phyloP scores from a whole-genome alignment of 2,797 vertebrate species.

The Rhinophrynus dorsalis region DNA sequence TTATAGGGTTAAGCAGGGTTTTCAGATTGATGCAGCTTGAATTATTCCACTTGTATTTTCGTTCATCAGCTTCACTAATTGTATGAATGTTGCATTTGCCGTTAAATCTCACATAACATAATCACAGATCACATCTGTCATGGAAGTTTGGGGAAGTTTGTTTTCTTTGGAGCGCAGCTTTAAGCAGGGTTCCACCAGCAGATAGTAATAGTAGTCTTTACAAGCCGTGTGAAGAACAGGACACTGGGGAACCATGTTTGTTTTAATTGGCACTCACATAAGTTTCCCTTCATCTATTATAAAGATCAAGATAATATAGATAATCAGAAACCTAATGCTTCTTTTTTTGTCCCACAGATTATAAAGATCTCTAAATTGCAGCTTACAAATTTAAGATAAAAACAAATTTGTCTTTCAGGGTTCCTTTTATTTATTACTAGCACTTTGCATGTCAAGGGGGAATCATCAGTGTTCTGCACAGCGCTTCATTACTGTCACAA shows the following conservation, averaged over 20 bases:
- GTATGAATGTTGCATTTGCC: conserved; percentile 59
- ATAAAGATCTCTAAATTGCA: no score
- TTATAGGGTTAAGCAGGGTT: no score
- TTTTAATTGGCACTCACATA: conserved; percentile 77
- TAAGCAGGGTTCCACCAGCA: conserved; percentile 77
- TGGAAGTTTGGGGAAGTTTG: conserved; percentile 82
- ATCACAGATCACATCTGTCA: conserved; percentile 79
- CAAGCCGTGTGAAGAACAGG: conserved; percentile 75
- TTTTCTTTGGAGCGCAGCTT: conserved; percentile 78
- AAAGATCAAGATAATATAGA: conserved; percentile 76
- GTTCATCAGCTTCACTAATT: no score
- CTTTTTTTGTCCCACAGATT: background rate
- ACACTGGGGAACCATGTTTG: conserved; percentile 75
- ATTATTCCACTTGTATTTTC: no score
- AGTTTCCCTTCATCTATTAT: conserved; percentile 69
- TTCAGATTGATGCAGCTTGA: no score
- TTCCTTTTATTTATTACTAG: no score
- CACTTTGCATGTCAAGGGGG: no score
- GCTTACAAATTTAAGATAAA: no score
- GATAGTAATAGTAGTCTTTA: conserved; percentile 80
- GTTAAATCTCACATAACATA: conserved; percentile 78
- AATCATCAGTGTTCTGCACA: no score
- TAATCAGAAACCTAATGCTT: conserved; percentile 7
- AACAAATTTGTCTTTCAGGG: no score
- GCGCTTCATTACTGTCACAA: no score